These are phyloP conservation scores for Brachyopa scutellaris DNA, from an alignment of 2,888 invertebrate species.

Conservation along the genomic window DNA sequence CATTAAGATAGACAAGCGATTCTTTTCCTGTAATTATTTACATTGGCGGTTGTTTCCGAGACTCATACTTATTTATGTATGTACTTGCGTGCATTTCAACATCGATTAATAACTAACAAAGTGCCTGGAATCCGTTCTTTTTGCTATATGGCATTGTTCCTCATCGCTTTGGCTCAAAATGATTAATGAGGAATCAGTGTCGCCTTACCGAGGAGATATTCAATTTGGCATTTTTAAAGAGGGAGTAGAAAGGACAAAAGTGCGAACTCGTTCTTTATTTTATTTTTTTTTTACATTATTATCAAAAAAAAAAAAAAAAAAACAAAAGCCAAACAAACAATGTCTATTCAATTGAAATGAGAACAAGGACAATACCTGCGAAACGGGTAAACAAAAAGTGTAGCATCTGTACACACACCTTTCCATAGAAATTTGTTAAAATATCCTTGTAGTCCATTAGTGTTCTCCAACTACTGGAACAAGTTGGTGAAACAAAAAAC, in stretches of 20 bases:
- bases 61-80: background rate
- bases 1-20: conserved; percentile 21
- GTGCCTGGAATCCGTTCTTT: conserved; percentile 31
- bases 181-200: conserved; percentile 45
- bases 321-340: conserved; percentile 35
- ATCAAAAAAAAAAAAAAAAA: conserved; percentile 19
- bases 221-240: too few species aligned
- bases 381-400: conserved; percentile 21
- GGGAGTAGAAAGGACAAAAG: too few species aligned
- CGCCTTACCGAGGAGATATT: conserved; percentile 20
- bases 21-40: conserved; percentile 49
- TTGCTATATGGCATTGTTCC: conserved; percentile 16
- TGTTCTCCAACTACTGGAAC: conserved; percentile 32
- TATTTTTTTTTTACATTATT: background rate
- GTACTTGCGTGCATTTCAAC: background rate
- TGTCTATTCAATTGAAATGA: conserved; percentile 54
- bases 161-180: background rate
- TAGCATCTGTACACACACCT: conserved; percentile 51
- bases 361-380: conserved; percentile 64
- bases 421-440: conserved; percentile 62
- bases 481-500: conserved; percentile 27
- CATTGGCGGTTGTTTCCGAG: background rate
- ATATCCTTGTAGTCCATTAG: conserved; percentile 67
- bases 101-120: conserved; percentile 41
- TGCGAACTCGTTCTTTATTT: conserved; percentile 34